Evolutionary conservation across 2,888 invertebrate species (phyloP).

Genomic region (Ypsolopha sequella): DNA sequence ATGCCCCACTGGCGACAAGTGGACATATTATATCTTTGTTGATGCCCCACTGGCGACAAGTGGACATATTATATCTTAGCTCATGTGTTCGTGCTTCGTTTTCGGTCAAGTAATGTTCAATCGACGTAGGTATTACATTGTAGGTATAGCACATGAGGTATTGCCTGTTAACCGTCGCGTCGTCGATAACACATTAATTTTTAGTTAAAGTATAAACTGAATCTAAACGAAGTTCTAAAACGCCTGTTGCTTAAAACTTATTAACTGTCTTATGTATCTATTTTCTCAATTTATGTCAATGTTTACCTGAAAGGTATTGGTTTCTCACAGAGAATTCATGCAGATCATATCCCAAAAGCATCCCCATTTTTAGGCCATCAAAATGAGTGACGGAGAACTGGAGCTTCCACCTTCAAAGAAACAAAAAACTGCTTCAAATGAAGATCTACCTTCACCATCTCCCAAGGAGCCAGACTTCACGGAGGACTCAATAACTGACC

Average conservation of each 20-base stretch:
- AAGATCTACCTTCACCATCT: not conserved
- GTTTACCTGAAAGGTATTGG: too few species aligned
- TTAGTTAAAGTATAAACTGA: not conserved
- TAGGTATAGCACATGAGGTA: not conserved
- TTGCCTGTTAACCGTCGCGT: not conserved
- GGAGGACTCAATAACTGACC: constrained; percentile 12
- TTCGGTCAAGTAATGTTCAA: too few species aligned
- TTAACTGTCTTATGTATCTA: too few species aligned
- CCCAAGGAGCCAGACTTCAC: constrained; percentile 8
- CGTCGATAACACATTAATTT: too few species aligned
- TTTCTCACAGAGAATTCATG: too few species aligned
- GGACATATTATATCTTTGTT: too few species aligned
- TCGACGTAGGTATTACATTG: too few species aligned
- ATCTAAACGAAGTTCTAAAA: not conserved
- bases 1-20: too few species aligned
- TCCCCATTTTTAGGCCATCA: constrained; percentile 5
- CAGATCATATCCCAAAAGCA: not conserved
- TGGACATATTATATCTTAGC: too few species aligned
- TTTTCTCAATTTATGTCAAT: too few species aligned
- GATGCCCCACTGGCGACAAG: too few species aligned
- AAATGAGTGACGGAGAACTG: constrained; percentile 7
- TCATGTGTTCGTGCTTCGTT: too few species aligned
- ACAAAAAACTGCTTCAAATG: not conserved
- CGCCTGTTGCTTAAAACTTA: not conserved
- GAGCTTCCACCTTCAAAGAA: constrained; percentile 6